Percentiles rank a stretch among this genome's conserved stretches.
Evolutionary conservation across 2,888 invertebrate genomes (phyloP).

Genomic region (Lumbricus terrestris): DNA sequence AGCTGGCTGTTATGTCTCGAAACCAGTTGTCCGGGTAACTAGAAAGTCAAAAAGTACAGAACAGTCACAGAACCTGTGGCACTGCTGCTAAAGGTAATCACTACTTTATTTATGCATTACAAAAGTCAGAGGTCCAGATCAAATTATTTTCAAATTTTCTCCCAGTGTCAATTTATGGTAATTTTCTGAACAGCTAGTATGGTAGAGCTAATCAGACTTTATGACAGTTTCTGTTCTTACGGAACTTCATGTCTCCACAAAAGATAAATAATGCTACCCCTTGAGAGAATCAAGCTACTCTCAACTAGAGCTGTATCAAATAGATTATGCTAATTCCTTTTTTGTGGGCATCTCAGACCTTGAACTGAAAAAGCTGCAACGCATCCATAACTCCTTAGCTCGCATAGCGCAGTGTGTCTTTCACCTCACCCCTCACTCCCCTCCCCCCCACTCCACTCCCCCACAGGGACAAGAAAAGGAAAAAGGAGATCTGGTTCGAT

Average conservation of each 20-base stretch:
- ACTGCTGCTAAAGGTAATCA: background rate
- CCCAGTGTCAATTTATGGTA: background rate
- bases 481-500: too few relatives aligned
- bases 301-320: background rate
- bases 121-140: too few relatives aligned
- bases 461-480: too few relatives aligned
- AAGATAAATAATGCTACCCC: background rate
- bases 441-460: too few relatives aligned
- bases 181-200: background rate
- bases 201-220: background rate
- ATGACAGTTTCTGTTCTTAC: background rate
- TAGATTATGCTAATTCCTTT: too few relatives aligned
- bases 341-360: too few relatives aligned
- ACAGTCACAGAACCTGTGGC: background rate
- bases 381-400: too few relatives aligned
- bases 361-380: too few relatives aligned
- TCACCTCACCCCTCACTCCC: too few relatives aligned
- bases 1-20: conserved; percentile 3
- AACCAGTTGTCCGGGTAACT: background rate
- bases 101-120: too few relatives aligned
- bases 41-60: background rate
- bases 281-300: background rate
- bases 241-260: background rate
- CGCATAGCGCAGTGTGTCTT: too few relatives aligned
- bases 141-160: background rate